Conservation (phyloP, 1,140 invertebrate species). For the Batillaria attramentaria region DNA sequence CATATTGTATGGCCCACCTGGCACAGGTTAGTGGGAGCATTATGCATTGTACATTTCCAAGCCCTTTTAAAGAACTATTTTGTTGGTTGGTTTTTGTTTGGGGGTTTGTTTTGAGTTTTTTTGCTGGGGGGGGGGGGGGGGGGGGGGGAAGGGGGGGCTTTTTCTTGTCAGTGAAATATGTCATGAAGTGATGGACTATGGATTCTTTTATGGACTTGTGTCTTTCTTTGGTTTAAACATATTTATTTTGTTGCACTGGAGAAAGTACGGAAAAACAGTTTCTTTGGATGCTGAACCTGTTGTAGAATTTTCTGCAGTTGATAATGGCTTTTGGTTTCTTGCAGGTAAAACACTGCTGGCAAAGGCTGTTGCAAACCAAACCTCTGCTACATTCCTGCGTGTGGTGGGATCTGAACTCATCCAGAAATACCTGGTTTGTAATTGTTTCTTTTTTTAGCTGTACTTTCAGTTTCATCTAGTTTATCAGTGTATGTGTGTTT, state of each 20-base stretch:
- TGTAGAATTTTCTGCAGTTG: no score
- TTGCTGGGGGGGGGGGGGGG: background rate
- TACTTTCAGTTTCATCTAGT: constrained; percentile 1
- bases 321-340: constrained; percentile 30
- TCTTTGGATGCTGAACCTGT: no score
- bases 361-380: constrained; percentile 99
- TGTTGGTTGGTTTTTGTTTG: background rate
- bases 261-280: no score
- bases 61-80: background rate
- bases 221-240: constrained; percentile 10
- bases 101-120: constrained; percentile 14
- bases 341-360: constrained; percentile 96
- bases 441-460: background rate
- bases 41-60: no score
- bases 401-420: constrained; percentile 99
- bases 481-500: background rate
- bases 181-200: background rate
- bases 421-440: constrained; percentile 94
- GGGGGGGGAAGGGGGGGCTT: no score
- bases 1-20: constrained; percentile 98
- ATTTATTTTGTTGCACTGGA: no score
- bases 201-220: background rate
- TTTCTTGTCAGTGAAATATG: background rate
- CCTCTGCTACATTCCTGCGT: constrained; percentile 97
- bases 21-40: constrained; percentile 79